These are phyloP conservation scores for Bombycilla garrulus DNA, from an alignment of 2,113 vertebrate species.

Conservation along the genomic window DNA sequence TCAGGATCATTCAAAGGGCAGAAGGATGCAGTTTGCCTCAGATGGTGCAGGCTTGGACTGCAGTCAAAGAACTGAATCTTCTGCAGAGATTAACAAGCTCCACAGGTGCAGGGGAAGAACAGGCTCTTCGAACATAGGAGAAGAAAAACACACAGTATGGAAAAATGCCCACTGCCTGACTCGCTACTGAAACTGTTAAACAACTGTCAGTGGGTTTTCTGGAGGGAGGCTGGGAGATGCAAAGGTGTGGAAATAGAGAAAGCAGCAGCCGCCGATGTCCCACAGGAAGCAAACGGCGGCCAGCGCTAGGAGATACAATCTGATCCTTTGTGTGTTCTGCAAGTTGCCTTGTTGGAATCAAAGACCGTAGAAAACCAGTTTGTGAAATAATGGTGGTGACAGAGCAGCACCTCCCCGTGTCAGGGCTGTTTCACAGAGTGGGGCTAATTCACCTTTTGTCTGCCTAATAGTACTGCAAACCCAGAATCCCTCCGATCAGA, in stretches of 20 bases:
- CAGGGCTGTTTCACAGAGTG: constrained; percentile 40
- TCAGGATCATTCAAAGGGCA: constrained; percentile 3
- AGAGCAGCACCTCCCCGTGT: constrained; percentile 37
- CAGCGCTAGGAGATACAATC: constrained; percentile 15
- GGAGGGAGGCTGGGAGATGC: constrained; percentile 37
- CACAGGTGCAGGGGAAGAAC: constrained; percentile 63
- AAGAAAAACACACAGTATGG: constrained; percentile 51
- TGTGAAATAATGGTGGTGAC: constrained; percentile 35
- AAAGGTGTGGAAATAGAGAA: constrained; percentile 48
- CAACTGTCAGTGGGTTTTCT: constrained; percentile 54
- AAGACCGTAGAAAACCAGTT: constrained; percentile 51
- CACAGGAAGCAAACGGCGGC: not conserved
- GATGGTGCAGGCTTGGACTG: constrained; percentile 35
- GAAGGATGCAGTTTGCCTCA: constrained; percentile 17
- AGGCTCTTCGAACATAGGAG: constrained; percentile 34
- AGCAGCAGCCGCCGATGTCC: constrained; percentile 15
- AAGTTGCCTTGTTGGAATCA: constrained; percentile 44
- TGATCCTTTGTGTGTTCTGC: constrained; percentile 15
- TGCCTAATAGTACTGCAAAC: not conserved
- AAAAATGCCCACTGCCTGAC: constrained; percentile 35
- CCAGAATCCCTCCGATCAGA: not conserved
- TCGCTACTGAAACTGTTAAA: constrained; percentile 24
- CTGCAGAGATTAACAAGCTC: constrained; percentile 60
- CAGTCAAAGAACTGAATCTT: constrained; percentile 49
- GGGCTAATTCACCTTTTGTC: constrained; percentile 58